These are phyloP conservation scores for Aplidium turbinatum DNA, from an alignment of 23 tunicate species.

Conservation along the genomic window DNA sequence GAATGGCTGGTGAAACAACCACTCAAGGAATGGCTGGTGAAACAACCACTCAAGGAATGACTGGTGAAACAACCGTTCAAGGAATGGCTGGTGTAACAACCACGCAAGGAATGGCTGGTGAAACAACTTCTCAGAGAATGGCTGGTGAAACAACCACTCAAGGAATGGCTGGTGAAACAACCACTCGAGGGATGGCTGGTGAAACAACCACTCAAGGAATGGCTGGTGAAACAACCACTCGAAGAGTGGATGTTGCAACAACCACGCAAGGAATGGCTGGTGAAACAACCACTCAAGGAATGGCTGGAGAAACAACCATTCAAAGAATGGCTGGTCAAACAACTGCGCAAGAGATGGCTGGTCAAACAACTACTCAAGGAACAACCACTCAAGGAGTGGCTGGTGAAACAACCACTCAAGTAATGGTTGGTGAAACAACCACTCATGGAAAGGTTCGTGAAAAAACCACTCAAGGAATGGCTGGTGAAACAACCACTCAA, in stretches of 20 bases:
- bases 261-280: constrained; percentile 33
- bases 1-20: constrained; percentile 21
- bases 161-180: constrained; percentile 27
- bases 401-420: constrained; percentile 36
- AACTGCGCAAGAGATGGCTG: constrained; percentile 19
- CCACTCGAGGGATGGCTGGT: constrained; percentile 17
- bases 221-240: constrained; percentile 32
- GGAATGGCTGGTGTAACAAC: constrained; percentile 35
- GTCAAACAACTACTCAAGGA: constrained; percentile 18
- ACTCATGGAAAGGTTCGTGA: constrained; percentile 15
- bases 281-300: constrained; percentile 24
- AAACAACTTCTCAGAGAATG: neutral
- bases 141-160: constrained; percentile 34
- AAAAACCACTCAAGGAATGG: constrained; percentile 12
- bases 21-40: constrained; percentile 4
- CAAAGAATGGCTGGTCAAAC: neutral
- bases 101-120: neutral
- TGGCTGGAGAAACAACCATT: constrained; percentile 16
- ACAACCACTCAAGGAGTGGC: constrained; percentile 38
- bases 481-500: constrained; percentile 47
- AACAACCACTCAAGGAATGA: constrained; percentile 24
- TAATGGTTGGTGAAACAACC: constrained; percentile 15
- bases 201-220: constrained; percentile 13
- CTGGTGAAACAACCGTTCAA: constrained; percentile 17
- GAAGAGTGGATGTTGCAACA: constrained; percentile 27